Evolutionary conservation across 2,113 vertebrate species (phyloP).

Genomic region (Mus spicilegus): DNA sequence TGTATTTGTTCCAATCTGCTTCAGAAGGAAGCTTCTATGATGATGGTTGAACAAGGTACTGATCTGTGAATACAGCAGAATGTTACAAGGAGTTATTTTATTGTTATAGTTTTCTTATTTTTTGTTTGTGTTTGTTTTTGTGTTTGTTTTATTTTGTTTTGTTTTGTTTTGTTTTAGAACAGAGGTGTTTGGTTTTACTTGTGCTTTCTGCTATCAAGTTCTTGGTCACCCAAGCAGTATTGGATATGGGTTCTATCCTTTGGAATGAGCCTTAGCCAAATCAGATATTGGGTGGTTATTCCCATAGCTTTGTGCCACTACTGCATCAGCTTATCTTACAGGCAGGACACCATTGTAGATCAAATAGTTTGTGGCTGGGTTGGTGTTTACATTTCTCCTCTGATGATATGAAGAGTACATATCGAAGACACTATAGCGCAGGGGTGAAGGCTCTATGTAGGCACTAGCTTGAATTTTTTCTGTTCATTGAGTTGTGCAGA

Average conservation of each 20-base stretch:
- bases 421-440: background rate
- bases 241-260: background rate
- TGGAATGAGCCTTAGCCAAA: background rate
- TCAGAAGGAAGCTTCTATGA: background rate
- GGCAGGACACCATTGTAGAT: background rate
- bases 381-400: background rate
- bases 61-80: background rate
- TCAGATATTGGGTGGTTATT: background rate
- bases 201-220: background rate
- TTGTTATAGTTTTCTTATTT: too few species aligned
- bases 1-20: background rate
- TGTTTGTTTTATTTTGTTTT: too few species aligned
- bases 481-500: background rate
- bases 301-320: background rate
- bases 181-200: background rate
- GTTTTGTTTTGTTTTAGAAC: background rate
- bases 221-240: background rate
- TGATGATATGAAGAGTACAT: background rate
- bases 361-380: background rate
- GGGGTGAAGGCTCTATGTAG: background rate
- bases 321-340: background rate
- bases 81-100: background rate
- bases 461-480: background rate
- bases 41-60: background rate
- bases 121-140: too few species aligned